A percentile compares a stretch with the other conserved stretches of the same genome.
Conservation (phyloP, 2,888 invertebrate species). For the Eurytoma adleriae region DNA sequence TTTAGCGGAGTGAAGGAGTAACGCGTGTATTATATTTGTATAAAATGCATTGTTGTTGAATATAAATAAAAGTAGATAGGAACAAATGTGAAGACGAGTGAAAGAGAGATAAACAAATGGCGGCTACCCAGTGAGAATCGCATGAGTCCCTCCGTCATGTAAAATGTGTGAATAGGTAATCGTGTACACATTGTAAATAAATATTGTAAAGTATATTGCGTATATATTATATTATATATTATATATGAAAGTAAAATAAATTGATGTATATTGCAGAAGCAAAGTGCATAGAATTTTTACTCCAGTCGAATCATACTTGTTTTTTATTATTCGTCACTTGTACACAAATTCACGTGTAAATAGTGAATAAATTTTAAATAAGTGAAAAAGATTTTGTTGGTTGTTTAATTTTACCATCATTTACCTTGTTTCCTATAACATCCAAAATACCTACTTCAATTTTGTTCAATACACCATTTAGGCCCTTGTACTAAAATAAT, state of each 20-base stretch:
- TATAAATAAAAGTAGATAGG: conserved; percentile 53
- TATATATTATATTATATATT: conserved; percentile 64
- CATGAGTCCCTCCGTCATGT: conserved; percentile 61
- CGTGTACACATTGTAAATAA: conserved; percentile 74
- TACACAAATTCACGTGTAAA: conserved; percentile 65
- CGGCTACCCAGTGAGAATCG: conserved; percentile 22
- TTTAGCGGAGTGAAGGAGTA: conserved; percentile 34
- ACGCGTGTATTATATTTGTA: conserved; percentile 65
- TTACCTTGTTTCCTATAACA: neutral
- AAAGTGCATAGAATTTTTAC: conserved; percentile 48
- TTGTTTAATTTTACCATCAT: neutral
- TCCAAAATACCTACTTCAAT: neutral
- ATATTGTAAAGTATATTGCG: conserved; percentile 70
- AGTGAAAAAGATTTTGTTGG: conserved; percentile 33
- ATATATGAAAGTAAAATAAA: conserved; percentile 53
- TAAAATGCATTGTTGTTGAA: conserved; percentile 61
- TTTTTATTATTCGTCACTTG: conserved; percentile 57
- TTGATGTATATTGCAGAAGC: conserved; percentile 52
- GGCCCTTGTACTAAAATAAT: too few relatives aligned
- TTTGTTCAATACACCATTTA: too few relatives aligned
- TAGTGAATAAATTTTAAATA: conserved; percentile 65
- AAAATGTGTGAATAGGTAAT: conserved; percentile 71
- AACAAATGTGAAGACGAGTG: neutral
- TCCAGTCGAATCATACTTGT: conserved; percentile 24
- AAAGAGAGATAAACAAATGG: conserved; percentile 41